Evolutionary conservation across 1,140 invertebrate species (phyloP).

Genomic region (Phymastichus coffea): DNA sequence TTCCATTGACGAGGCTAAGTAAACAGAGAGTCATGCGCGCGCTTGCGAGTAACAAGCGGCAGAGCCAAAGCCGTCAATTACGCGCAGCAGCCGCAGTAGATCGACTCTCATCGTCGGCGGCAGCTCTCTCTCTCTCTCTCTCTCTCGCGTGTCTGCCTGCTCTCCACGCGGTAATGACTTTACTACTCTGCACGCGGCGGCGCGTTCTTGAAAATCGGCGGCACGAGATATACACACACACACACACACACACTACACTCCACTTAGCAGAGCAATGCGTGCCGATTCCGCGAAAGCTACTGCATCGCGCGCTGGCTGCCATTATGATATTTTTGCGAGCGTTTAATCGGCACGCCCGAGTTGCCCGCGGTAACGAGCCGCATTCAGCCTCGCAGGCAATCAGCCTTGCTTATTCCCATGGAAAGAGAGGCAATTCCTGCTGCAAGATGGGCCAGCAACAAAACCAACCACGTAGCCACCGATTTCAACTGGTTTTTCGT

Average conservation of each 20-base stretch:
- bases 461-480: background rate
- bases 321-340: slow-evolving; percentile 14
- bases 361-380: too few relatives aligned
- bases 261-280: too few relatives aligned
- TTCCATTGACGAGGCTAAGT: slow-evolving; percentile 3
- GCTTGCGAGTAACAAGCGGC: too few relatives aligned
- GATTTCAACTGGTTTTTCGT: slow-evolving; percentile 14
- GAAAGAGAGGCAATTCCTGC: background rate
- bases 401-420: too few relatives aligned
- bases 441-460: background rate
- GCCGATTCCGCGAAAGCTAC: slow-evolving; percentile 8
- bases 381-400: too few relatives aligned
- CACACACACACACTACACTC: background rate
- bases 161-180: slow-evolving; percentile 9
- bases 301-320: background rate
- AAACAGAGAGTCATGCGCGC: slow-evolving; percentile 4
- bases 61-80: slow-evolving; percentile 2
- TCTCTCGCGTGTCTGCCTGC: too few relatives aligned
- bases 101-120: too few relatives aligned
- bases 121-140: too few relatives aligned
- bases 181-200: slow-evolving; percentile 14
- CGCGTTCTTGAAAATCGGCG: slow-evolving; percentile 1
- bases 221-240: background rate
- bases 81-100: background rate
- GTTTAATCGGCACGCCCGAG: background rate